Base-by-base conservation (phyloP, 2,888 invertebrate species). In the Sepioteuthis lessoniana region DNA sequence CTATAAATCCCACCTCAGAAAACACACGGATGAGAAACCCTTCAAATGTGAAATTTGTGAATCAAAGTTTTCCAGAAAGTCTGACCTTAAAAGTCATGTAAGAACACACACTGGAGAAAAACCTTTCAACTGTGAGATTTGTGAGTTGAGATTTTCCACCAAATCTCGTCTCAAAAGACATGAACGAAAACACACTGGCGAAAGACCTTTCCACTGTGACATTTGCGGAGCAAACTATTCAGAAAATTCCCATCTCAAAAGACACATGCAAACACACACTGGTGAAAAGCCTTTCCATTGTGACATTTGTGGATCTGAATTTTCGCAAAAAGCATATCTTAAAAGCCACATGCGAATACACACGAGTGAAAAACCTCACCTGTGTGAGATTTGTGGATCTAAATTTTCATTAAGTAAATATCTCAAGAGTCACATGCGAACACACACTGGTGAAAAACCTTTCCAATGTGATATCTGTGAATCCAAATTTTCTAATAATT, bases 71-170 rank as follows among this genome's bases (percentile, higher is more conserved):
- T 76, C 76, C 13, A n/a, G 76, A 35, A 76, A 76, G 13, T 76
- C 76, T 16, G 76, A 76, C 25, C 76, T 76, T 8, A 76, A 76
- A 16, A 76, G 76, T 35, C 76, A 76, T 16, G n/a, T 76, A 16
- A n/a, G 76, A 35, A 76, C 76, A n/a, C 76, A 76, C n/a, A 76
- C 76, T n/a, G 76, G 76, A 76, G 76, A 76, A 76, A 76, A 76
- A 35, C 76, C 76, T n/a, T 76, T 76, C 76, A 35, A 19, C 76
- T 76, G 76, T n/a, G 76, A 76, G 13, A 35, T 16, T 76, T 76
- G 76, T 16, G 76, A 76, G n/a, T 35, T 76, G 76, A 76, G 19
- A 76, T 76, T 76, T 16, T 76, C 76, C 1, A 76, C 76, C 16
- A 76, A 76, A 76, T 76, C 76, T 7, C 76, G 76, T n/a, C 19